Evolutionary conservation across 35 echinoderm and acorn worm genomes (phyloP).

Genomic region (Diadema setosum): DNA sequence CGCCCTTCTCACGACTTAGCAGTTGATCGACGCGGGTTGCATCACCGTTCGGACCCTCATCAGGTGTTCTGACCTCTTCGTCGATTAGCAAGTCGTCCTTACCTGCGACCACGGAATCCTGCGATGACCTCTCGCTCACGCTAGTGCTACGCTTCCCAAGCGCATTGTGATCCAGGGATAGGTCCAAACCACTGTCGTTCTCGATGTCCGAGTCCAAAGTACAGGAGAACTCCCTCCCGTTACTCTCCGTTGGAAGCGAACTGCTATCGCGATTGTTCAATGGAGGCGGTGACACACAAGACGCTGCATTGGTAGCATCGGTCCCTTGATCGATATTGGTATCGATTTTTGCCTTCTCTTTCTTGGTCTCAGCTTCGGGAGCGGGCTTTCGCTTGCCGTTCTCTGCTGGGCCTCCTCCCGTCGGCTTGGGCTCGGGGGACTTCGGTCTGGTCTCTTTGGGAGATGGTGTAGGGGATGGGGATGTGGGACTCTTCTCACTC

Average conservation of each 20-base stretch:
- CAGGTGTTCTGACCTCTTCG: background rate
- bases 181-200: background rate
- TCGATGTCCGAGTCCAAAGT: background rate
- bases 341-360: slow-evolving; percentile 2
- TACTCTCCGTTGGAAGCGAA: background rate
- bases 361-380: background rate
- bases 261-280: background rate
- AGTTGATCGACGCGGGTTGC: background rate
- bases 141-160: background rate
- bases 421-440: background rate
- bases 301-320: background rate
- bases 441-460: background rate
- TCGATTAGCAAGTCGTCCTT: background rate
- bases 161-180: background rate
- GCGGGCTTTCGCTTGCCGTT: background rate
- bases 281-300: background rate
- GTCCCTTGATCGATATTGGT: background rate
- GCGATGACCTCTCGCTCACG: background rate
- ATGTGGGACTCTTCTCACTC: background rate
- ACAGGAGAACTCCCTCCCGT: background rate
- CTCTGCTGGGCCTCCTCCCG: background rate
- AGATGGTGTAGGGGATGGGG: background rate
- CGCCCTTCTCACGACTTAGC: background rate
- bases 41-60: too few relatives aligned
- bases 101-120: background rate